Evolutionary conservation across 2,888 invertebrate species (phyloP), one percentile per base, ranked within the genome.

Genomic region (Odontocerum albicorne): DNA sequence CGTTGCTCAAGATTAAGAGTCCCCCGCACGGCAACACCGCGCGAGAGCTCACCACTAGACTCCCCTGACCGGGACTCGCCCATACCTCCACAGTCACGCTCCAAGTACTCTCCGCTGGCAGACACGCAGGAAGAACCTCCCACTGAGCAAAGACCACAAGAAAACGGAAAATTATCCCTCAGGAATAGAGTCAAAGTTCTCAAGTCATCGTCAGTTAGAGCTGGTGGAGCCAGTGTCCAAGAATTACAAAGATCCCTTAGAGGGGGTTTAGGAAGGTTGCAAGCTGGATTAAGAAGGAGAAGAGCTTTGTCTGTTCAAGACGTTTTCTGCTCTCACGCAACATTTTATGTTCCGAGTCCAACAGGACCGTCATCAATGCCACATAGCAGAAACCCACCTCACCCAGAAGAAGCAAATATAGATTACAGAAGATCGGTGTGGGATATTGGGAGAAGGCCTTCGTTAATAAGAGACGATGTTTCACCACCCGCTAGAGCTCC

Each of bases 331-430:
- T 79, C 78, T 55, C 78, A 79, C n/a, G 75, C 83, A 2, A 83
- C 81, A 4, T 88, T 88, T 67, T 88, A 88, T 68, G 87, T 88
- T 21, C 88, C 88, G 52, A 84, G 85, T 67, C 82, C 82, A 3
- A 45, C 62, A 60, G 47, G 67, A 65, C 59, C 66, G 65, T 50
- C 66, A 62, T 54, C 67, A 64, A 46, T 64, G 63, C 27, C 63
- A 4, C 56, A 57, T 52, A 4, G 62, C 58, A 6, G 57, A 53
- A 45, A 61, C 55, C 54, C 64, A 61, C 47, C 64, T 57, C n/a
- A 59, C 57, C 42, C 52, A 2, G 61, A 62, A 53, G 60, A 56
- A 43, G 61, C 61, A 0, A 61, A 38, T 31, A 61, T 61, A 46
- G 61, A 61, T 31, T 61, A 61, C 32, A 55, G 61, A 36, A 52